Conservation (phyloP, 1,140 invertebrate species). For the Orussus abietinus region DNA sequence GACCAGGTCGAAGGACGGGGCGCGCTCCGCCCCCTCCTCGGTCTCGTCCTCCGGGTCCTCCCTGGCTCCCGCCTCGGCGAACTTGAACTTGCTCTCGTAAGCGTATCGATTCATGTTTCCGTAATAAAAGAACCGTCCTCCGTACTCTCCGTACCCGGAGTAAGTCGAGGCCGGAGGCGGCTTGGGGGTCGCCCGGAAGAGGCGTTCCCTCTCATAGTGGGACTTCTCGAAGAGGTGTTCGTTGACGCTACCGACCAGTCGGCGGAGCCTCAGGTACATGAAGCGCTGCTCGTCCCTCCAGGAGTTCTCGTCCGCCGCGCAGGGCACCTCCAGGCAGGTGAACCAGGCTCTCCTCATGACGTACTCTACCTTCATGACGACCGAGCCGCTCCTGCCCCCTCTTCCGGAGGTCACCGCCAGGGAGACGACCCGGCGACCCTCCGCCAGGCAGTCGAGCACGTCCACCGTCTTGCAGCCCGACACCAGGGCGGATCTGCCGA, state of each 20-base stretch:
- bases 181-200: conserved; percentile 20
- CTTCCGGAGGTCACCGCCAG: conserved; percentile 26
- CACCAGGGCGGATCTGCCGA: conserved; percentile 32
- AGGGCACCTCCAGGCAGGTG: conserved; percentile 37
- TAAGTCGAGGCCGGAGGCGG: conserved; percentile 37
- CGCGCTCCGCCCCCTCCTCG: conserved; percentile 2
- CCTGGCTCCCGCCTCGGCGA: neutral
- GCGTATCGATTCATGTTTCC: conserved; percentile 49
- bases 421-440: conserved; percentile 35
- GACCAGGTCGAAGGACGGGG: conserved; percentile 31
- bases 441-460: conserved; percentile 42
- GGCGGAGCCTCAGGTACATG: conserved; percentile 46
- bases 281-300: conserved; percentile 46
- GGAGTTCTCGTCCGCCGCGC: conserved; percentile 27
- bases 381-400: conserved; percentile 8
- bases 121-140: conserved; percentile 44
- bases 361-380: conserved; percentile 44
- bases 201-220: conserved; percentile 33
- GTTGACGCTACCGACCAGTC: conserved; percentile 42
- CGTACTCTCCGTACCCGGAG: conserved; percentile 47
- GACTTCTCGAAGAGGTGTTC: conserved; percentile 34
- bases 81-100: conserved; percentile 37
- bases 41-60: conserved; percentile 17
- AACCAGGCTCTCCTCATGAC: conserved; percentile 46
- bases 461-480: conserved; percentile 48